A percentile compares a stretch with the other conserved stretches of the same genome.
These are phyloP conservation scores for Hypselothyrea guttata DNA, from an alignment of 2,888 invertebrate species.

Conservation along the genomic window DNA sequence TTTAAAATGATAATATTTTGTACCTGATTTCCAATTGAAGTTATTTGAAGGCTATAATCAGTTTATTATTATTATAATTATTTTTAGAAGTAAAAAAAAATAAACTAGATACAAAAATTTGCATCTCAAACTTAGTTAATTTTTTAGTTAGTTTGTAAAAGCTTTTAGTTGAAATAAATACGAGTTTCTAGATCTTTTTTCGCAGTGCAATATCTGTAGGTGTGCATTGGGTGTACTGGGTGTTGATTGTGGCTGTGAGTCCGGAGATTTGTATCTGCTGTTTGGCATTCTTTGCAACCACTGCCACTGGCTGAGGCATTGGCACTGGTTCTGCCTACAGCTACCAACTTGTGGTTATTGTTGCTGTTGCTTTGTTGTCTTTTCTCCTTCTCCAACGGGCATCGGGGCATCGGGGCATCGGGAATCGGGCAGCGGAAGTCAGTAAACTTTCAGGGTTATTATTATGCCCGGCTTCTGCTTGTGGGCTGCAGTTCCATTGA, in stretches of 20 bases:
- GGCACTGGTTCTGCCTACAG: conserved; percentile 31
- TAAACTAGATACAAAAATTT: no score
- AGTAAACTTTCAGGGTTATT: conserved; percentile 79
- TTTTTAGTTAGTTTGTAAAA: no score
- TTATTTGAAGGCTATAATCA: no score
- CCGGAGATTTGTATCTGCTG: conserved; percentile 55
- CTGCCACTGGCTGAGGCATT: conserved; percentile 11
- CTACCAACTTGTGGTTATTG: conserved; percentile 3
- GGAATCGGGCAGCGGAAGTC: conserved; percentile 66
- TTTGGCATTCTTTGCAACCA: conserved; percentile 52
- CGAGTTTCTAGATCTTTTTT: conserved; percentile 35
- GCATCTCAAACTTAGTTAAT: no score
- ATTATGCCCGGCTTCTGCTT: conserved; percentile 58
- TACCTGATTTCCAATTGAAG: no score
- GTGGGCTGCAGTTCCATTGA: conserved; percentile 65
- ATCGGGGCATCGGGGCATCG: neutral
- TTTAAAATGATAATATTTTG: no score
- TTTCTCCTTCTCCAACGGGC: neutral
- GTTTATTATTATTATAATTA: no score
- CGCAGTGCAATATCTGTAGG: conserved; percentile 17
- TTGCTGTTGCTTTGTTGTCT: conserved; percentile 7
- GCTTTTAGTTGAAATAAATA: no score
- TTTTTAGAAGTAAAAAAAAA: no score
- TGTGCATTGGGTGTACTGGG: conserved; percentile 21
- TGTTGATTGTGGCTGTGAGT: conserved; percentile 40